Percentiles rank a stretch among this genome's conserved stretches.
These are phyloP conservation scores for Tinamus major DNA, from an alignment of 2,797 vertebrate genomes.

Conservation along the genomic window DNA sequence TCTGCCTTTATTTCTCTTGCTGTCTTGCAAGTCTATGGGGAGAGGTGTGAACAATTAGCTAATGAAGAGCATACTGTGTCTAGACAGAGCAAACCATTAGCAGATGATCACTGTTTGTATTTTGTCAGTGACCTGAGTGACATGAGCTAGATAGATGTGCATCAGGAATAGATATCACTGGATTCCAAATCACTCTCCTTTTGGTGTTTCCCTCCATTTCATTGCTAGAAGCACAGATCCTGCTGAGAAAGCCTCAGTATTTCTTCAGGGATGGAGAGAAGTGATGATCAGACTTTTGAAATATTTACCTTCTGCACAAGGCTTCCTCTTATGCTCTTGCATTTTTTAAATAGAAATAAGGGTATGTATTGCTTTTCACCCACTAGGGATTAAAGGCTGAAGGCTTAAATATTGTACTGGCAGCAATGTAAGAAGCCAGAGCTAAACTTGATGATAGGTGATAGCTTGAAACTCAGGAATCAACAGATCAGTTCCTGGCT, in stretches of 20 bases:
- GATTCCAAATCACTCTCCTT: not conserved
- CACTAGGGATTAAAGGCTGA: not conserved
- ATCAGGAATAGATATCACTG: not conserved
- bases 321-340: not conserved
- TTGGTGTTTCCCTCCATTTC: fast-evolving
- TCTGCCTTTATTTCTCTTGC: not conserved
- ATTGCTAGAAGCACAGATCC: not conserved
- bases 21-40: not conserved
- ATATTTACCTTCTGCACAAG: not conserved
- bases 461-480: not conserved
- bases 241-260: not conserved
- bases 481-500: constrained; percentile 5
- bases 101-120: constrained; percentile 39
- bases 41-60: constrained; percentile 62
- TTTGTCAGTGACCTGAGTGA: constrained; percentile 11
- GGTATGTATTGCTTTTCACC: not conserved
- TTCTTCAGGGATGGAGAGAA: not conserved
- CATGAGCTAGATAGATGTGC: not conserved
- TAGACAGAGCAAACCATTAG: constrained; percentile 61
- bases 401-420: not conserved
- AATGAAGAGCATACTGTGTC: constrained; percentile 52
- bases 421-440: not conserved
- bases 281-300: not conserved
- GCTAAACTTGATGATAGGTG: not conserved
- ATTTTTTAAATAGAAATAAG: constrained; percentile 4